Conservation (phyloP, 2,888 invertebrate genomes). For the Lasius fuliginosus region DNA sequence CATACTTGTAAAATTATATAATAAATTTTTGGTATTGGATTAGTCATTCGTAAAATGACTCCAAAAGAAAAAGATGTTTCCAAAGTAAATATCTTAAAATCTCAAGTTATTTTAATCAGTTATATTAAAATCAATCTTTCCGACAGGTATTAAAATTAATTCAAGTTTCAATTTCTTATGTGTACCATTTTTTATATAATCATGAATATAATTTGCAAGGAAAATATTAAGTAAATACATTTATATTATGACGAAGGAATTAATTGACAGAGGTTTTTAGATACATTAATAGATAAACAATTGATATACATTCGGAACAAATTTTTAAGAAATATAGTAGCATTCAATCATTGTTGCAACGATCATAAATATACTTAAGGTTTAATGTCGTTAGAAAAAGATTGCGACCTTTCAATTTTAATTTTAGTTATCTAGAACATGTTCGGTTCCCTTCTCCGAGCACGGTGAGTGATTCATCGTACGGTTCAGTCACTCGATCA, state of each 20-base stretch:
- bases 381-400: not conserved
- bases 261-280: not conserved
- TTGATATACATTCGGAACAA: not conserved
- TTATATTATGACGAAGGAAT: not conserved
- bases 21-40: not conserved
- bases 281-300: conserved; percentile 12
- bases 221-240: not conserved
- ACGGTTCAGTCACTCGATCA: conserved; percentile 54
- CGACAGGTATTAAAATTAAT: not conserved
- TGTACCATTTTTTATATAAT: not conserved
- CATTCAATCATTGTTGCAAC: not conserved
- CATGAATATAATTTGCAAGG: not conserved
- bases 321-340: not conserved
- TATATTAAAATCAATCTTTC: not conserved
- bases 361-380: conserved; percentile 9
- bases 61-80: not conserved
- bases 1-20: not conserved
- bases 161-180: too few species aligned
- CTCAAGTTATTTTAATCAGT: not conserved
- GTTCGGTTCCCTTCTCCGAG: conserved; percentile 55
- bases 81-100: not conserved
- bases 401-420: conserved; percentile 12
- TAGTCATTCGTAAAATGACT: not conserved
- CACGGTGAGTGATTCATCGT: conserved; percentile 66
- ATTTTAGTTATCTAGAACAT: conserved; percentile 34